Evolutionary conservation across 2,113 vertebrate species (phyloP).

Genomic region (Sigmodon hispidus): DNA sequence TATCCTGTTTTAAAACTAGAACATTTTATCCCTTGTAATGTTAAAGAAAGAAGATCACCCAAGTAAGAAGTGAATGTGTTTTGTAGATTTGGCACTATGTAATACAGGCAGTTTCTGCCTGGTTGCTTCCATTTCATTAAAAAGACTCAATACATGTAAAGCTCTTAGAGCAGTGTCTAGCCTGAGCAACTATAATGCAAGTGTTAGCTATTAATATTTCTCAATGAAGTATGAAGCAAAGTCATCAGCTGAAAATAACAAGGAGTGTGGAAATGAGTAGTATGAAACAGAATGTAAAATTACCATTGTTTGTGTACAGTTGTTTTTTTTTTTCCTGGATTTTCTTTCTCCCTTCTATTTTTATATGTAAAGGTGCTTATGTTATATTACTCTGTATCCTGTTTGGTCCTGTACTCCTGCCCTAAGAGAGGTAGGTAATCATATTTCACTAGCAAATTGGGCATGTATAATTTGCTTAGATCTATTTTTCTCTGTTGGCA

Average conservation of each 20-base stretch:
- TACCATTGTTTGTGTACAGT: neutral
- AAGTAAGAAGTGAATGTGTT: constrained; percentile 9
- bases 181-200: neutral
- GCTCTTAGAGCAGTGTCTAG: constrained; percentile 47
- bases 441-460: neutral
- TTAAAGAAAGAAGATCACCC: neutral
- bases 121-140: constrained; percentile 65
- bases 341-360: neutral
- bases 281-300: neutral
- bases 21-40: neutral
- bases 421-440: neutral
- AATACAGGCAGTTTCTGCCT: constrained; percentile 50
- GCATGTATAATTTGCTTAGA: neutral
- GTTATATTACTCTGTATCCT: neutral
- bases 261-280: neutral
- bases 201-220: constrained; percentile 61
- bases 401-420: neutral
- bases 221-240: constrained; percentile 65
- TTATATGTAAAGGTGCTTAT: neutral
- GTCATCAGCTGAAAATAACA: constrained; percentile 59
- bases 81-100: constrained; percentile 21
- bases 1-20: neutral
- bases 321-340: neutral
- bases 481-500: neutral
- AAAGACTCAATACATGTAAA: constrained; percentile 64